Percentiles rank a stretch among this genome's conserved stretches.
Evolutionary conservation across 2,113 vertebrate species (phyloP).

Genomic region (Gobio gobio): DNA sequence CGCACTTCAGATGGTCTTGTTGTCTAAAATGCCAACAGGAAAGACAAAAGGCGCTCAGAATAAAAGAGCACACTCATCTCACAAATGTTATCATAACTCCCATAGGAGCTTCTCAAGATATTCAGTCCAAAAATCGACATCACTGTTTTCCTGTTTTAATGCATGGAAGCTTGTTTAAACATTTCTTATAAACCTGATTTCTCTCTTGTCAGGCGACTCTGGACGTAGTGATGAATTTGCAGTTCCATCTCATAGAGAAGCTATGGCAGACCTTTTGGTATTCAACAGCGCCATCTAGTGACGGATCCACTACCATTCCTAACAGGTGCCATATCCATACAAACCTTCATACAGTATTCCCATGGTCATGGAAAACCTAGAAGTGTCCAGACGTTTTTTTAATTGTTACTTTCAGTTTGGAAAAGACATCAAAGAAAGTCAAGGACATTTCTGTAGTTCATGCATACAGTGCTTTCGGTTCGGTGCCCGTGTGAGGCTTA

Average conservation of each 20-base stretch:
- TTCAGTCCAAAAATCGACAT: neutral
- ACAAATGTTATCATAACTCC: neutral
- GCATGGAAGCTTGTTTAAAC: neutral
- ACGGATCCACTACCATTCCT: conserved; percentile 75
- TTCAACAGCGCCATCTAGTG: conserved; percentile 83
- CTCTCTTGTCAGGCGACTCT: conserved; percentile 84
- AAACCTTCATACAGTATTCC: neutral
- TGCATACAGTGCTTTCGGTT: too few species aligned
- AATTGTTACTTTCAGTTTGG: neutral
- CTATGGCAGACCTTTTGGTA: conserved; percentile 98
- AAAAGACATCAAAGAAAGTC: neutral
- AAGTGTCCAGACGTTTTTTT: neutral
- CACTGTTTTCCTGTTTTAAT: neutral
- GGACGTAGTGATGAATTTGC: conserved; percentile 95
- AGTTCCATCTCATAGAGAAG: conserved; percentile 97
- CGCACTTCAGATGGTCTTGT: neutral
- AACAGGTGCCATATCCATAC: conserved; percentile 71
- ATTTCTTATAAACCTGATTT: neutral
- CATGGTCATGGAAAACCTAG: neutral
- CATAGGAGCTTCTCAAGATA: neutral
- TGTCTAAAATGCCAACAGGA: neutral
- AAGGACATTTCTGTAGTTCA: neutral
- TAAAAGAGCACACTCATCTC: neutral
- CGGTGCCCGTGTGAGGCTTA: too few species aligned
- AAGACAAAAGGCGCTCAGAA: neutral